Percentiles rank a stretch among this genome's conserved stretches.
Evolutionary conservation across 2,797 vertebrate species (phyloP).

Genomic region (Enteromius fasciolatus): DNA sequence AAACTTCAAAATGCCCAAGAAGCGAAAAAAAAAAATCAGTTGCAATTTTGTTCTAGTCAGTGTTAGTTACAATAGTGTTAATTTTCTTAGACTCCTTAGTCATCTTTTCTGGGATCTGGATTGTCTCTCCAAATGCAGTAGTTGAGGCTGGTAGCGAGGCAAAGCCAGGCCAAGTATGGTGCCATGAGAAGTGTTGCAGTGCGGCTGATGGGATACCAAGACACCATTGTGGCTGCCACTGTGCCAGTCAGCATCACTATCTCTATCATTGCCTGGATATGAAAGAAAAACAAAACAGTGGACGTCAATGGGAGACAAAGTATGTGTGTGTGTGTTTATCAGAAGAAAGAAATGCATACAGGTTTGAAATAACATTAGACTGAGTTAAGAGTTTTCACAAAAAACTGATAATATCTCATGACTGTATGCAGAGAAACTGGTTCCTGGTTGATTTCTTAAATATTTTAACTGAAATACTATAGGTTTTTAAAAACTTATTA

Average conservation of each 20-base stretch:
- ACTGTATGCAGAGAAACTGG: background rate
- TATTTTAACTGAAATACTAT: constrained; percentile 3
- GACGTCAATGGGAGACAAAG: background rate
- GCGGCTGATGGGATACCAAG: constrained; percentile 85
- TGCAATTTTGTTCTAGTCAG: constrained; percentile 1
- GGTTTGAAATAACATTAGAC: background rate
- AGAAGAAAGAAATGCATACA: background rate
- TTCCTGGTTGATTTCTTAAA: background rate
- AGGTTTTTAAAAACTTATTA: background rate
- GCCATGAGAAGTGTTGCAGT: constrained; percentile 82
- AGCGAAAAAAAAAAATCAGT: background rate
- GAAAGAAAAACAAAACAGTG: background rate
- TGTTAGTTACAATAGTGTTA: constrained; percentile 15
- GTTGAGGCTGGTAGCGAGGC: constrained; percentile 81
- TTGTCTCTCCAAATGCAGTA: constrained; percentile 90
- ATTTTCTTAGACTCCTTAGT: constrained; percentile 51
- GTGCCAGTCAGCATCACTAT: constrained; percentile 76
- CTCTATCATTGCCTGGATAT: constrained; percentile 73
- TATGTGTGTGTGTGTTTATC: background rate
- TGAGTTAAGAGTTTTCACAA: background rate
- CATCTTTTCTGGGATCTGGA: constrained; percentile 71
- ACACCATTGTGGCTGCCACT: constrained; percentile 79
- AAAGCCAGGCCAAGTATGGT: constrained; percentile 90
- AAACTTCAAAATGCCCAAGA: background rate
- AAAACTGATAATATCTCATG: background rate